Evolutionary conservation across 2,113 vertebrate genomes (phyloP).

Genomic region (Promerops cafer): DNA sequence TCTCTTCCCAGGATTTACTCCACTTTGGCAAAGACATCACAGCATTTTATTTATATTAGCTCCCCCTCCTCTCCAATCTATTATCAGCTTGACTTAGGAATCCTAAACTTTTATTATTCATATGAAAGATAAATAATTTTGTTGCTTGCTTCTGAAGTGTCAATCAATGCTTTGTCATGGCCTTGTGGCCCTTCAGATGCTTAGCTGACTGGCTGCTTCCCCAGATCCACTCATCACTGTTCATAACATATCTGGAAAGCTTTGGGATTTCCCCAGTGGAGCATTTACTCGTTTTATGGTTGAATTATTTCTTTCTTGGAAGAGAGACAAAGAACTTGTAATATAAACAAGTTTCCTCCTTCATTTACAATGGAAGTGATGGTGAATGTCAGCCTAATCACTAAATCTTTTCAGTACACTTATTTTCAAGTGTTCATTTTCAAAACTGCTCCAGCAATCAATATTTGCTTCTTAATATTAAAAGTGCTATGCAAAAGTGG

Average conservation of each 20-base stretch:
- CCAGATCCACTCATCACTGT: background rate
- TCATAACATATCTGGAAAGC: background rate
- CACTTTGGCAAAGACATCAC: background rate
- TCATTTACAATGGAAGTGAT: background rate
- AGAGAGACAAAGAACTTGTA: background rate
- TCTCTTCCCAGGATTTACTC: constrained; percentile 43
- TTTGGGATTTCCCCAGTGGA: background rate
- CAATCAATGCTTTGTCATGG: background rate
- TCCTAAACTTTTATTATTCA: background rate
- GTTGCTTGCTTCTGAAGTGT: background rate
- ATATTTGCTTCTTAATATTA: background rate
- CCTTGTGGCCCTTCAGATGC: background rate
- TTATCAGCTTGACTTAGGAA: background rate
- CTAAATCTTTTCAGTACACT: background rate
- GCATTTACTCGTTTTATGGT: background rate
- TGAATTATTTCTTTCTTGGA: background rate
- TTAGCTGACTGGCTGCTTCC: background rate
- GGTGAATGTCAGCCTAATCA: background rate
- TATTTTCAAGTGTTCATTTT: background rate
- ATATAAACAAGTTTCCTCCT: background rate
- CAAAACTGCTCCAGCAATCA: background rate
- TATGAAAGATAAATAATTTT: background rate
- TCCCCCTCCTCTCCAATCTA: background rate
- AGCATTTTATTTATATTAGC: background rate
- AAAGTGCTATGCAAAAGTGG: background rate